Evolutionary conservation across 1,140 invertebrate species (phyloP).

Genomic region (Drosophila setifemur): DNA sequence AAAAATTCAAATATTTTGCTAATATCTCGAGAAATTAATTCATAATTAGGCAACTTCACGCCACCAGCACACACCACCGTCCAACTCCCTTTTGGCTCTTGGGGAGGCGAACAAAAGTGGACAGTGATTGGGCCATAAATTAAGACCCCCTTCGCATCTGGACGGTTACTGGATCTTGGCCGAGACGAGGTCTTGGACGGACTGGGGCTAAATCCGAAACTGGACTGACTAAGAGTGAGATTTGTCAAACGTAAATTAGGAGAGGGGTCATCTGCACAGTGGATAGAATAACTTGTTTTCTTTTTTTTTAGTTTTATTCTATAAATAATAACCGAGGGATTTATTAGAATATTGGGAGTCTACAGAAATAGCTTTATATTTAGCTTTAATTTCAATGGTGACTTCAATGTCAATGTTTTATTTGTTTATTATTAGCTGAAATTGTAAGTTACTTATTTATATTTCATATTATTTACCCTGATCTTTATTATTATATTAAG

Average conservation of each 20-base stretch:
- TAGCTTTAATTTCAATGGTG: no score
- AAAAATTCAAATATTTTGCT: conserved; percentile 57
- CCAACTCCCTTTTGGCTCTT: conserved; percentile 8
- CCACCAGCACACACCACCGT: conserved; percentile 21
- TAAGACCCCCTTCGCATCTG: conserved; percentile 27
- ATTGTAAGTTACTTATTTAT: no score
- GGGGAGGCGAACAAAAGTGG: conserved; percentile 39
- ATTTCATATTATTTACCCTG: no score
- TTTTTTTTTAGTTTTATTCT: no score
- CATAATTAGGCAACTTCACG: conserved; percentile 62
- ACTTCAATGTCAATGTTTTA: no score
- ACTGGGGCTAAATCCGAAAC: background rate
- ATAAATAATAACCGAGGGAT: no score
- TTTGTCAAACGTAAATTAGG: conserved; percentile 48
- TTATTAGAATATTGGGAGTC: no score
- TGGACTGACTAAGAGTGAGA: conserved; percentile 25
- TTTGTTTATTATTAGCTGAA: no score
- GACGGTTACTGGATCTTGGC: conserved; percentile 15
- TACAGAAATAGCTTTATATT: no score
- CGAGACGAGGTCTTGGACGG: conserved; percentile 2
- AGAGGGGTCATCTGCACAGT: conserved; percentile 32
- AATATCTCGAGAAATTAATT: conserved; percentile 65
- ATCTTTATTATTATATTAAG: no score
- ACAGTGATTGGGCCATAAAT: conserved; percentile 60
- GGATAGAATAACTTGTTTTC: background rate